phyloP scores from a whole-genome alignment of 2,888 invertebrate genomes.

The Cephus pulcher region DNA sequence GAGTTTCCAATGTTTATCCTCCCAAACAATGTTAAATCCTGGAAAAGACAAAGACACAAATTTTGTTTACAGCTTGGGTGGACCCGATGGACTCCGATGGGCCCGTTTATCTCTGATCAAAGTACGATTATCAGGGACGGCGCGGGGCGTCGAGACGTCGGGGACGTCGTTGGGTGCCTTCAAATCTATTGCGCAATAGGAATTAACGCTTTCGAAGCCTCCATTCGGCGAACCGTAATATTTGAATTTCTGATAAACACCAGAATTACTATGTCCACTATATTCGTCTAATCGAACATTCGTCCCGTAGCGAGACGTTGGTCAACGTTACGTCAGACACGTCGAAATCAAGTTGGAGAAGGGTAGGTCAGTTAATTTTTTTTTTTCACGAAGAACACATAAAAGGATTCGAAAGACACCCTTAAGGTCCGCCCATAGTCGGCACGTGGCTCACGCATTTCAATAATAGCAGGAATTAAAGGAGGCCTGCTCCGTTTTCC shows the following conservation, averaged over 20 bases:
- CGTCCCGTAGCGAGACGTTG: background rate
- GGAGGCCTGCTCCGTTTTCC: constrained; percentile 28
- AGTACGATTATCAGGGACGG: background rate
- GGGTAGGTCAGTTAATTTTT: background rate
- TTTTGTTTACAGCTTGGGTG: background rate
- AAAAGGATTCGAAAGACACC: background rate
- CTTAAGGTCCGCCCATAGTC: background rate
- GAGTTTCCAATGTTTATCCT: background rate
- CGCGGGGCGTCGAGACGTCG: background rate
- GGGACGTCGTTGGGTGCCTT: background rate
- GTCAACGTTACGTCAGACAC: background rate
- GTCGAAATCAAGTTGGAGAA: background rate
- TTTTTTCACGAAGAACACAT: background rate
- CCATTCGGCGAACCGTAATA: background rate
- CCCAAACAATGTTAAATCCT: background rate
- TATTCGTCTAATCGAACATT: background rate
- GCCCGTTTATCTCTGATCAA: background rate
- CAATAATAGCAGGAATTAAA: constrained; percentile 58
- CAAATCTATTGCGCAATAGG: background rate
- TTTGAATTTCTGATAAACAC: background rate
- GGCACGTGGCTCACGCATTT: constrained; percentile 52
- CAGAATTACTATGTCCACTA: background rate
- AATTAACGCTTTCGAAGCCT: background rate
- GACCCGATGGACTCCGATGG: background rate
- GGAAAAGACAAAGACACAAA: background rate